Evolutionary conservation across 2,888 invertebrate species (phyloP).

Genomic region (Actias luna): DNA sequence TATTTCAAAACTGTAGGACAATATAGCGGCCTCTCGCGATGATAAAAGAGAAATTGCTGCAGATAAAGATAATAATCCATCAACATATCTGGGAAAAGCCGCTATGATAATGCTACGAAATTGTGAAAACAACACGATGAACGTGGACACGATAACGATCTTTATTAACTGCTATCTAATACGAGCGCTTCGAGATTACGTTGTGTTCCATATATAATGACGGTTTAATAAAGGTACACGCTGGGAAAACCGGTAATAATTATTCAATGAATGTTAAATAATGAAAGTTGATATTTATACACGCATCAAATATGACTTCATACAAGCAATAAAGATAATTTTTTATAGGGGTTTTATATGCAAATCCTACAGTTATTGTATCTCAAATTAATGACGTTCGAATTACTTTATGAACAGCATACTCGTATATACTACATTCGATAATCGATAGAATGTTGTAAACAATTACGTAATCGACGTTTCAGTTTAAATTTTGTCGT

Average conservation of each 20-base stretch:
- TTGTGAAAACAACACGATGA: conserved; percentile 37
- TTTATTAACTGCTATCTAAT: conserved; percentile 7
- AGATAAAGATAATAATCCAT: conserved; percentile 18
- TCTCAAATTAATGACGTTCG: neutral
- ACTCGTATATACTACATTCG: too few relatives aligned
- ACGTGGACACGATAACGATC: neutral
- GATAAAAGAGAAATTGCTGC: neutral
- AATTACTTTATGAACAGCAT: neutral
- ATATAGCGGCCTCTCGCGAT: neutral
- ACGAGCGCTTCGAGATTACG: neutral
- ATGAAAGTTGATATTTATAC: conserved; percentile 4
- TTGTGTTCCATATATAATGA: neutral
- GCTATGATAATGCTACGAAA: conserved; percentile 33
- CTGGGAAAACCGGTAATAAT: neutral
- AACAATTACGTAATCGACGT: neutral
- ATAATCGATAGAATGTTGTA: too few relatives aligned
- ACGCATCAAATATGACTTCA: neutral
- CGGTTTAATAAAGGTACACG: neutral
- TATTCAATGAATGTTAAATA: neutral
- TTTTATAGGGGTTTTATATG: neutral
- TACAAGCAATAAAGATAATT: neutral
- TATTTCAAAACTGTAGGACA: neutral
- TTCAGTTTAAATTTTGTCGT: neutral
- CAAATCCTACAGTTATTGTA: neutral
- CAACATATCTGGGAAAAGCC: conserved; percentile 28